Percentiles rank a stretch among this genome's conserved stretches.
These are phyloP conservation scores for Gracilinanus agilis DNA, from an alignment of 2,113 vertebrate species.

Conservation along the genomic window DNA sequence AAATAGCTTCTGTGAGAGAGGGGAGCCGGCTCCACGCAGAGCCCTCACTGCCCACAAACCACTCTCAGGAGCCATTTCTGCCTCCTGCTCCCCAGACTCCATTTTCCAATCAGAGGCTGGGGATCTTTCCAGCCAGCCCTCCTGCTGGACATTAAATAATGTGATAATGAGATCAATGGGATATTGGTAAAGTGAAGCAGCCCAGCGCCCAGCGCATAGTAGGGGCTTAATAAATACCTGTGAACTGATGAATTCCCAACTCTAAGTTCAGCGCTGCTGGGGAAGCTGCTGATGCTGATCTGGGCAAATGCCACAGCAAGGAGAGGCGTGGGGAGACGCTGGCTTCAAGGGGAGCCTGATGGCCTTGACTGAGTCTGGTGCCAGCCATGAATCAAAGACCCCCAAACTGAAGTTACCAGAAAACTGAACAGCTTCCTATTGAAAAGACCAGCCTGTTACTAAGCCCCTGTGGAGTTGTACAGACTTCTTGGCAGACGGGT, in stretches of 20 bases:
- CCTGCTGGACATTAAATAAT: too few relatives aligned
- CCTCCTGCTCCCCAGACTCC: too few relatives aligned
- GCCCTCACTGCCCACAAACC: too few relatives aligned
- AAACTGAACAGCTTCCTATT: background rate
- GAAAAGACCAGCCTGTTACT: background rate
- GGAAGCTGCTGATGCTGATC: background rate
- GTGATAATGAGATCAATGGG: too few relatives aligned
- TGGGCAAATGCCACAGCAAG: background rate
- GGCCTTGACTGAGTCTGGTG: background rate
- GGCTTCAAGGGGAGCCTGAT: background rate
- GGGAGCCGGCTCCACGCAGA: too few relatives aligned
- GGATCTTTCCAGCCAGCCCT: too few relatives aligned
- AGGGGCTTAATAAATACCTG: background rate
- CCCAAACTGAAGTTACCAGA: background rate
- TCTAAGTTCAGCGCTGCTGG: too few relatives aligned
- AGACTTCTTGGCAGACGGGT: background rate
- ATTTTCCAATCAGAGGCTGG: too few relatives aligned
- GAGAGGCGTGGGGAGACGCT: background rate
- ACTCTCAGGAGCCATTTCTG: too few relatives aligned
- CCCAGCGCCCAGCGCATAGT: background rate
- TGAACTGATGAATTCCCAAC: background rate
- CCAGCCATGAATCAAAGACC: background rate
- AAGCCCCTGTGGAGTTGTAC: background rate
- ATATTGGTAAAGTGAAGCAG: background rate
- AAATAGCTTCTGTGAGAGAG: too few relatives aligned